These are phyloP conservation scores for Lophura nycthemera DNA, from an alignment of 2,113 vertebrate genomes.

Conservation along the genomic window DNA sequence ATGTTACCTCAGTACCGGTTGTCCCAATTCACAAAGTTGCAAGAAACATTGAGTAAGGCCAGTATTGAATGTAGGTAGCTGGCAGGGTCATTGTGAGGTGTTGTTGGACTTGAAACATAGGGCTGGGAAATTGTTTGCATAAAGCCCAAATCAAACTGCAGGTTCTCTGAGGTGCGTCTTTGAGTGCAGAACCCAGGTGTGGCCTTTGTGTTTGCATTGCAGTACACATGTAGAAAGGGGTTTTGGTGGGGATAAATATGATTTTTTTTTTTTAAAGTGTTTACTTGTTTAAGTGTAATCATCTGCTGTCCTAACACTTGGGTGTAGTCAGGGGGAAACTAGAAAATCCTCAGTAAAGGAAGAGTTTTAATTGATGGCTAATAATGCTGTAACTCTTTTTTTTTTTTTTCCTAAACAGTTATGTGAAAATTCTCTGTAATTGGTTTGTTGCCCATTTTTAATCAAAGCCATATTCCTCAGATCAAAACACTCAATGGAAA, in stretches of 20 bases:
- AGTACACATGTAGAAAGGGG: accelerated
- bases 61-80: accelerated
- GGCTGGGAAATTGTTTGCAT: neutral
- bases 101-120: neutral
- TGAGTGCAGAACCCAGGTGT: accelerated
- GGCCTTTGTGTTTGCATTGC: neutral
- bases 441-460: slow-evolving; percentile 57
- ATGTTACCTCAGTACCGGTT: neutral
- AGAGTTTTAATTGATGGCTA: neutral
- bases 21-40: accelerated
- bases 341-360: neutral
- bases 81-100: neutral
- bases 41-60: neutral
- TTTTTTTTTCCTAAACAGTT: slow-evolving; percentile 5
- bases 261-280: too few species aligned
- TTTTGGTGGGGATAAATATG: neutral
- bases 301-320: neutral
- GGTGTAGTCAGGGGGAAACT: neutral
- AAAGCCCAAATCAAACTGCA: neutral
- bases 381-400: neutral
- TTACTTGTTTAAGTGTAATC: neutral
- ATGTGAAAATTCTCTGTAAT: slow-evolving; percentile 41
- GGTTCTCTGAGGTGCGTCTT: neutral
- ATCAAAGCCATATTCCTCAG: slow-evolving; percentile 38
- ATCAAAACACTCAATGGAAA: slow-evolving; percentile 41